A percentile compares a stretch with the other conserved stretches of the same genome.
Evolutionary conservation across 2,888 invertebrate species (phyloP).

Genomic region (Rhingia rostrata): DNA sequence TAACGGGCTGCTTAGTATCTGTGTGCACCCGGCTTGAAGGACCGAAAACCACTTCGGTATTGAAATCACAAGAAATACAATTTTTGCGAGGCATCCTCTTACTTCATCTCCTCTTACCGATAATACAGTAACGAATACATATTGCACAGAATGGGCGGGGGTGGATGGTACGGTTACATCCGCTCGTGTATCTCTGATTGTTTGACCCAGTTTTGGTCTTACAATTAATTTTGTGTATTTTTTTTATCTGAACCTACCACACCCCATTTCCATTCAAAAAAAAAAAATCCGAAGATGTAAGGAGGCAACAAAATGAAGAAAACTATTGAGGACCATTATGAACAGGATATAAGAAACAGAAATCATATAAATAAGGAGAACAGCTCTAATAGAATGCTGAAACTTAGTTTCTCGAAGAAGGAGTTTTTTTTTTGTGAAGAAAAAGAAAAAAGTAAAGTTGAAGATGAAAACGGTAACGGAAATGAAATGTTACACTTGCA

Average conservation of each 20-base stretch:
- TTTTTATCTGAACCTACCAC: constrained; percentile 6
- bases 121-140: constrained; percentile 37
- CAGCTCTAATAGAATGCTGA: constrained; percentile 61
- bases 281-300: constrained; percentile 17
- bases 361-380: constrained; percentile 61
- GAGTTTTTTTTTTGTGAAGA: constrained; percentile 27
- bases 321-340: constrained; percentile 57
- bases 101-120: constrained; percentile 26
- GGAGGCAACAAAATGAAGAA: neutral
- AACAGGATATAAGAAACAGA: constrained; percentile 63
- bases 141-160: neutral
- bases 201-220: constrained; percentile 66
- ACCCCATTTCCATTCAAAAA: constrained; percentile 34
- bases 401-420: constrained; percentile 44
- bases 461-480: constrained; percentile 22
- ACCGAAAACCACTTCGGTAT: constrained; percentile 40
- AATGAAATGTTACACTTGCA: constrained; percentile 64
- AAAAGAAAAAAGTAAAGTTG: constrained; percentile 10
- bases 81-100: constrained; percentile 44
- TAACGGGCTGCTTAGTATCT: constrained; percentile 2
- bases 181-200: constrained; percentile 55
- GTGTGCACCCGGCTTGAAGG: constrained; percentile 45
- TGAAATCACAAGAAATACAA: constrained; percentile 51
- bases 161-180: neutral
- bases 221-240: constrained; percentile 57